Evolutionary conservation across 2,797 vertebrate genomes (phyloP).

Genomic region (Squalus acanthias): DNA sequence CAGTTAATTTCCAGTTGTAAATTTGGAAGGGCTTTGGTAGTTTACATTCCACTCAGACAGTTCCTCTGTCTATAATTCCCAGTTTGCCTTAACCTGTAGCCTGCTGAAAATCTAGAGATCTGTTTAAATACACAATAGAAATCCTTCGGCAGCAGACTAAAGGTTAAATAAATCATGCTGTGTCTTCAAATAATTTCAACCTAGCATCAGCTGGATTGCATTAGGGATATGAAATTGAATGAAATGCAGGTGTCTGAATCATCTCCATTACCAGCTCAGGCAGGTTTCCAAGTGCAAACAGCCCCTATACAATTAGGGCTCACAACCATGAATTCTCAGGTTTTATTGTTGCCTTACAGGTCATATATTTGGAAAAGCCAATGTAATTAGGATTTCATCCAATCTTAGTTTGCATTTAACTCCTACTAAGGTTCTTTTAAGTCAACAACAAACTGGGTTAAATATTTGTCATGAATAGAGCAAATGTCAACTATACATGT

Average conservation of each 20-base stretch:
- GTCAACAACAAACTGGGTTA: not conserved
- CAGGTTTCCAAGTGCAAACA: not conserved
- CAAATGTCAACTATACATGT: not conserved
- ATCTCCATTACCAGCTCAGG: not conserved
- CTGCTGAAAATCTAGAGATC: not conserved
- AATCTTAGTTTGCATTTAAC: not conserved
- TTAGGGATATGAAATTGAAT: not conserved
- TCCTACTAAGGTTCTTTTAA: not conserved
- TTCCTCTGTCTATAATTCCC: not conserved
- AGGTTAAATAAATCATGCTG: not conserved
- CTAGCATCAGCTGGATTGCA: not conserved
- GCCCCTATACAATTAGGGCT: not conserved
- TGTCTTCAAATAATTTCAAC: not conserved
- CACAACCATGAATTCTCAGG: not conserved
- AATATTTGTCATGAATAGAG: not conserved
- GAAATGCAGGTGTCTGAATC: not conserved
- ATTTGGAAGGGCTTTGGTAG: not conserved
- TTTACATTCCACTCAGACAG: not conserved
- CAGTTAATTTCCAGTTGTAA: not conserved
- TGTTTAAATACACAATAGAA: not conserved
- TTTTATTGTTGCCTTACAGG: not conserved
- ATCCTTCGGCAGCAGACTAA: not conserved
- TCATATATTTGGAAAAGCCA: not conserved
- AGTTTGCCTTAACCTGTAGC: not conserved
- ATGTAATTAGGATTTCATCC: not conserved